Evolutionary conservation across 2,113 vertebrate species (phyloP).

Genomic region (Cynocephalus volans): DNA sequence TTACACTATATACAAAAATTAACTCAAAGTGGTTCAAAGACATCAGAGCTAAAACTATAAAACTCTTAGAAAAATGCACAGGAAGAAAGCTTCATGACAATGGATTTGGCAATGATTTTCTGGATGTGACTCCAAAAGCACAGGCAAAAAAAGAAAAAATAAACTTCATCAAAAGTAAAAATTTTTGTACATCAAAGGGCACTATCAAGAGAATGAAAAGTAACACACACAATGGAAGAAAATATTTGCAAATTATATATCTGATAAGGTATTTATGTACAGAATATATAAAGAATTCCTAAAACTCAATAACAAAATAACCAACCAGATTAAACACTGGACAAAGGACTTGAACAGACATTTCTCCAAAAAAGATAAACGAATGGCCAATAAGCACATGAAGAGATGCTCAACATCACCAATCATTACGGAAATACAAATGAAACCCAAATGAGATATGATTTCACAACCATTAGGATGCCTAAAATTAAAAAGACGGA

Average conservation of each 20-base stretch:
- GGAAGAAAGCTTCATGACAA: neutral
- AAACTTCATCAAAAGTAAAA: neutral
- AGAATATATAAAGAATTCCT: neutral
- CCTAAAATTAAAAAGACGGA: neutral
- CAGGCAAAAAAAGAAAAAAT: neutral
- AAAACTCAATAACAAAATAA: neutral
- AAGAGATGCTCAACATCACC: neutral
- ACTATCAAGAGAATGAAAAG: neutral
- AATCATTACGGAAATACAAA: neutral
- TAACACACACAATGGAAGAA: neutral
- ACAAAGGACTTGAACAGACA: neutral
- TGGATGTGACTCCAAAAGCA: neutral
- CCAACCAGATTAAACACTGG: neutral
- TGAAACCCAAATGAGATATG: slow-evolving; percentile 11
- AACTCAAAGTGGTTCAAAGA: neutral
- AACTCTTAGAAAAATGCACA: neutral
- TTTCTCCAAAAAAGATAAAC: neutral
- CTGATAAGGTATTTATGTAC: neutral
- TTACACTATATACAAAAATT: neutral
- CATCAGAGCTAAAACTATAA: neutral
- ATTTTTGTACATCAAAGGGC: neutral
- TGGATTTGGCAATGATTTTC: neutral
- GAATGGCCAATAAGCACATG: neutral
- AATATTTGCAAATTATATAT: neutral
- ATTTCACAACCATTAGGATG: neutral